Conservation (phyloP, 2,797 vertebrate species). For the Remorina albescens region DNA sequence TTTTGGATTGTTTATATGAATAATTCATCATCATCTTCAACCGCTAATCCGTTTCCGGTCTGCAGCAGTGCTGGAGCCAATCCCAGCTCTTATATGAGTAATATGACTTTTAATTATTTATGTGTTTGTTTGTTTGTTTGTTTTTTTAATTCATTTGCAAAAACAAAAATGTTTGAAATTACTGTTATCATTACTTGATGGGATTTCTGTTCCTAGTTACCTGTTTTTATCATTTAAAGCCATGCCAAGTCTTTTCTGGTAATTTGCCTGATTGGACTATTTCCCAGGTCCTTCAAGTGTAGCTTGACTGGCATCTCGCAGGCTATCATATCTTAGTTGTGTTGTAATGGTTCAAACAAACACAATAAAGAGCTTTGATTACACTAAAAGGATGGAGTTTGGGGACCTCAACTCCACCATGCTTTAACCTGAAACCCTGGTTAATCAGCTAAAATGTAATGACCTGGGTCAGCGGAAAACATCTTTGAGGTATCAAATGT, state of each 20-base stretch:
- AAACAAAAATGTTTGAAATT: background rate
- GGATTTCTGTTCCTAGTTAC: background rate
- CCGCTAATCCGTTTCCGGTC: no score
- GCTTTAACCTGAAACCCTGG: constrained; percentile 2
- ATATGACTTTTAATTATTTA: no score
- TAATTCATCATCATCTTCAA: no score
- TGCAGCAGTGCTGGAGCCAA: no score
- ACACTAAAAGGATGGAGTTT: background rate
- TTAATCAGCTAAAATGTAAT: background rate
- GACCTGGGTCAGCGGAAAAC: background rate
- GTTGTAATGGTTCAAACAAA: constrained; percentile 4
- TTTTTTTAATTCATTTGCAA: background rate
- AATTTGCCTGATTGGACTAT: constrained; percentile 9
- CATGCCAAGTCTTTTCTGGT: constrained; percentile 12
- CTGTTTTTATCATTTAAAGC: background rate
- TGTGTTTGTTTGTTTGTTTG: no score
- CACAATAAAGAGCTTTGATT: constrained; percentile 22
- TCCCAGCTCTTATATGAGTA: no score
- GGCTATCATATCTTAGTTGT: constrained; percentile 4
- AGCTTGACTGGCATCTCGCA: constrained; percentile 31
- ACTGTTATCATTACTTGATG: background rate
- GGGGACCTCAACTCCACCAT: background rate
- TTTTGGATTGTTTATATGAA: background rate
- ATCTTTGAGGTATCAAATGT: background rate
- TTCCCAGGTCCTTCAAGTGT: constrained; percentile 4